Base-by-base conservation (phyloP, 2,797 vertebrate species). In the Tachyglossus aculeatus region DNA sequence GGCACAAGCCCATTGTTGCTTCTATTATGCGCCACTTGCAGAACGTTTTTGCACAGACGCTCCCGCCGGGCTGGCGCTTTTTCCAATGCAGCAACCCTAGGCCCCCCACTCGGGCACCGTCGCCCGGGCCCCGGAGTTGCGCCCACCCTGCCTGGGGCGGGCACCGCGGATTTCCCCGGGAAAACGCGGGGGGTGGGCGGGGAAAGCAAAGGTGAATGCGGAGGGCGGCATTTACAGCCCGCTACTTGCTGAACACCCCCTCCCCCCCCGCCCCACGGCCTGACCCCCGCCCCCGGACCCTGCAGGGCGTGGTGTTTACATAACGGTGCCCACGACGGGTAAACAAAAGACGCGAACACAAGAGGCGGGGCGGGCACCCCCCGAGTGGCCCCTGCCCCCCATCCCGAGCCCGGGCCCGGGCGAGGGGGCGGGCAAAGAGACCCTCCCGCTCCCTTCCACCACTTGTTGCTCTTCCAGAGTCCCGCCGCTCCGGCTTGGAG, bases 251-350 rank as follows among this genome's bases (percentile, higher is more conserved):
- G n/a, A n/a, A n/a, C n/a, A n/a, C n/a, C n/a, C n/a, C n/a, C n/a
- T n/a, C n/a, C n/a, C n/a, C n/a, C n/a, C n/a, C n/a, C n/a, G n/a
- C n/a, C n/a, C n/a, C n/a, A n/a, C n/a, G n/a, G n/a, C n/a, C n/a
- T n/a, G n/a, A n/a, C n/a, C n/a, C n/a, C n/a, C n/a, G n/a, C n/a
- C n/a, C n/a, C n/a, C n/a, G n/a, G n/a, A n/a, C n/a, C 65, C 71
- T 52, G 55, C 71, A 31, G 62, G 64, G 48, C 78, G 85, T 71
- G 56, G 80, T 83, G 85, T 85, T 85, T 83, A 85, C 78, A 80
- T 85, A 87, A 87, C 82, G 80, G 81, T 61, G 69, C 82, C 80
- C 85, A 82, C 80, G 69, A 71, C 73, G 76, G 81, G 85, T 87
- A 81, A 85, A 87, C 85, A 87, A 83, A 83, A 85, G 85, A 60